Evolutionary conservation across 2,888 invertebrate species (phyloP).

Genomic region (Drosophila neotestacea): DNA sequence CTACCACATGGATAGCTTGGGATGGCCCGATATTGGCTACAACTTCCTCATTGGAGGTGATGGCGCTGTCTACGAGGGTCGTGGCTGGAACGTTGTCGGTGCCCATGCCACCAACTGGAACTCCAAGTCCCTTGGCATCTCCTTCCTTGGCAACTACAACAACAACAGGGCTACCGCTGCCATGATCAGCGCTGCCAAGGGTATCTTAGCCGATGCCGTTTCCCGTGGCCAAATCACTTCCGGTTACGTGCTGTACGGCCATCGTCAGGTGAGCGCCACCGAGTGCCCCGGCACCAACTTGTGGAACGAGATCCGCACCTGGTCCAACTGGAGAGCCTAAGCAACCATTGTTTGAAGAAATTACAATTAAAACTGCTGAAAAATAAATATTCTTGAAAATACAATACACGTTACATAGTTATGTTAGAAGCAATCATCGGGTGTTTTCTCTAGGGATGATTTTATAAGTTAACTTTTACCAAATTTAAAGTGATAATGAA

Average conservation of each 20-base stretch:
- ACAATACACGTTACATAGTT: conserved; percentile 17
- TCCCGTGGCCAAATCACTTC: conserved; percentile 61
- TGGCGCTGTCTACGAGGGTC: conserved; percentile 79
- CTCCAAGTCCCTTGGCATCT: conserved; percentile 74
- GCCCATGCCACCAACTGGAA: conserved; percentile 78
- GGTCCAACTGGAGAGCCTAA: conserved; percentile 76
- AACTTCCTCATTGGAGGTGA: conserved; percentile 78
- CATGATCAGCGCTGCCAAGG: conserved; percentile 68
- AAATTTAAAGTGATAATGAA: not conserved
- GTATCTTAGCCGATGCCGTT: conserved; percentile 65
- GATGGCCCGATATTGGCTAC: conserved; percentile 79
- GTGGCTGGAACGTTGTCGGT: conserved; percentile 75
- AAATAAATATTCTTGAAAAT: conserved; percentile 14
- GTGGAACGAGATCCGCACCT: conserved; percentile 76
- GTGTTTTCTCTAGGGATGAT: not conserved
- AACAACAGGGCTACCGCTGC: conserved; percentile 46
- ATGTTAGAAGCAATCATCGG: not conserved
- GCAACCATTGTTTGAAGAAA: not conserved
- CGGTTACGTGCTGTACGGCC: conserved; percentile 69
- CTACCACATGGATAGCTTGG: conserved; percentile 72
- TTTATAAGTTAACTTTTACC: not conserved
- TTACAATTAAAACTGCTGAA: conserved; percentile 9
- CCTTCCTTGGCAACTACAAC: conserved; percentile 77
- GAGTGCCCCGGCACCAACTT: conserved; percentile 80
- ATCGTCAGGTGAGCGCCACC: conserved; percentile 78